Base-by-base conservation (phyloP, 2,888 invertebrate genomes). In the Axea sp. region DNA sequence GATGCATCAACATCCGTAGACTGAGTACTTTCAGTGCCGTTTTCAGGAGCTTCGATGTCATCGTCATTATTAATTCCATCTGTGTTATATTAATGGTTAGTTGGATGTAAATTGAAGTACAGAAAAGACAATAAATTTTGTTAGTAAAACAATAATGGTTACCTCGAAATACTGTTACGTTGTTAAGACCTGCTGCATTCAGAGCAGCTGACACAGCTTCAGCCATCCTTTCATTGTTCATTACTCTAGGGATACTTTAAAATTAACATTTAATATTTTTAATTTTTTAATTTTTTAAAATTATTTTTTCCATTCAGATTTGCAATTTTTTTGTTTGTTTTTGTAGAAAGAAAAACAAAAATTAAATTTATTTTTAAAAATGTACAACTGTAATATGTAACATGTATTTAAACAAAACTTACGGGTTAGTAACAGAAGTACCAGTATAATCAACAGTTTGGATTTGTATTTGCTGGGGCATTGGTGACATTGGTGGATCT, bases 161-260 rank as follows among this genome's bases (percentile, higher is more conserved):
- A 81, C 83, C 80, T 72, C 77, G 55, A 3, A 78, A 57, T 39
- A 82, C 51, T 17, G 80, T 79, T 17, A 81, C 78, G 15, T 82
- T 82, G 7, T 80, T 80, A 3, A 82, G 75, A 24, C 80, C 81
- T 53, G 80, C 85, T 6, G 87, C 86, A 53, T 87, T 85, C 12
- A 88, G 76, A 6, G 85, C 87, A 55, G 86, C 86, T 5, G 86
- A 86, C 55, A 86, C 80, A 0, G 86, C 84, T 73, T 86, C 85
- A 41, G 84, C 83, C 12, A 85, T 83, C 64, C 83, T 80, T 59
- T 82, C 81, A 37, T 64, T 71, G 26, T 79, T 79, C 17, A 81
- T 57, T 64, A 80, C 78, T 17, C 75, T 74, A 17, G 77, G 78
- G 7, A 71, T 49, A 30, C 75, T 80, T 55, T 43, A 28, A 28